Base-by-base conservation (phyloP, 2,888 invertebrate genomes). In the Osedax frankpressi region DNA sequence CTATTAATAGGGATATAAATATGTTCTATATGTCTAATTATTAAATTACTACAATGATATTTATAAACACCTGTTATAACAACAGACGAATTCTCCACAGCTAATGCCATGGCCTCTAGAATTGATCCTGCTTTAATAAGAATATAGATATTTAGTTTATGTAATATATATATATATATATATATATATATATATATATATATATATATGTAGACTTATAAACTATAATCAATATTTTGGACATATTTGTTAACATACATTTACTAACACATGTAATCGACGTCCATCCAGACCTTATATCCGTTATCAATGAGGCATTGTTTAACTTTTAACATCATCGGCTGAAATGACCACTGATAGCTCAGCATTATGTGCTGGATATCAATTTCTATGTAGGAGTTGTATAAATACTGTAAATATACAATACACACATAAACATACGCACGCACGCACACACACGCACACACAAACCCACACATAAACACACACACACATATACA, bases 221-320 rank as follows among this genome's bases (percentile, higher is more conserved):
- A n/a, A n/a, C n/a, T n/a, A n/a, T n/a, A n/a, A n/a, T n/a, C n/a
- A n/a, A n/a, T n/a, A n/a, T n/a, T n/a, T n/a, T n/a, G n/a, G n/a
- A n/a, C n/a, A n/a, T n/a, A n/a, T n/a, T n/a, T n/a, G n/a, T n/a
- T n/a, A n/a, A n/a, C n/a, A n/a, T n/a, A n/a, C n/a, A 28, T 65
- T 62, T 28, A 76, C 76, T 63, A 27, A 77, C 77, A 69, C 80
- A 82, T 82, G 74, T 81, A 78, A 29, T 83, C 82, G 3, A 80
- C 79, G 76, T 83, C 83, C 26, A 83, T 81, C 83, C 83, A 83
- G 2, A 83, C 82, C 76, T 81, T 82, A 74, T 80, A 81, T 3
- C 82, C 82, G 29, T 78, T 80, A 63, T 77, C 75, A 72, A 78
- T 79, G 19, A 81, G 74, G n/a, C 73, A 65, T 27, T 80, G 76